Conservation (phyloP, 23 tunicate species). For the Ciona savignyi region DNA sequence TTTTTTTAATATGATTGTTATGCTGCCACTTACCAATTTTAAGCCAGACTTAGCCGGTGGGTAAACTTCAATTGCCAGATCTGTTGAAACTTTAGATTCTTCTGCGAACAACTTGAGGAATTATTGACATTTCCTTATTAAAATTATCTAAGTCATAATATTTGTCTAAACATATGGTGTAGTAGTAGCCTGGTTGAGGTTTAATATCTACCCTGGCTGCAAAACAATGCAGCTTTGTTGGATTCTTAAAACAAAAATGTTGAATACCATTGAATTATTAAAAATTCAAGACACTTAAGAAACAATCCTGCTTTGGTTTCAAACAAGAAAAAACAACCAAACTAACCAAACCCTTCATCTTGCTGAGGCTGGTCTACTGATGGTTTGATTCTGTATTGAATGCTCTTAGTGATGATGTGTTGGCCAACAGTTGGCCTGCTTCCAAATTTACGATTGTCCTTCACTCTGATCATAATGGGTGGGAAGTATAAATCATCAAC, state of each 20-base stretch:
- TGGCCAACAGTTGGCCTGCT: slow-evolving; percentile 89
- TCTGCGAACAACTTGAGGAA: too few relatives aligned
- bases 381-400: slow-evolving; percentile 45
- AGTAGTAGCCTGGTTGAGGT: too few relatives aligned
- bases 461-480: slow-evolving; percentile 82
- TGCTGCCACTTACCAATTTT: neutral
- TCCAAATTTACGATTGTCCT: slow-evolving; percentile 92
- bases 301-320: too few relatives aligned
- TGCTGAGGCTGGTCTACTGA: neutral
- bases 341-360: slow-evolving; percentile 65
- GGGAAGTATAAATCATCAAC: slow-evolving; percentile 78
- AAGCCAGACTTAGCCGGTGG: neutral
- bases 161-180: too few relatives aligned
- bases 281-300: too few relatives aligned
- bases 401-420: slow-evolving; percentile 61
- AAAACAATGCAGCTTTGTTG: too few relatives aligned
- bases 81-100: neutral
- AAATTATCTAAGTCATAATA: too few relatives aligned
- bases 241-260: too few relatives aligned
- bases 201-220: too few relatives aligned
- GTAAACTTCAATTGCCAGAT: slow-evolving; percentile 16
- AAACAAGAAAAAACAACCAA: too few relatives aligned
- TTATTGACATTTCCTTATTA: too few relatives aligned
- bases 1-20: too few relatives aligned
- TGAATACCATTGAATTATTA: neutral